Evolutionary conservation across 2,797 vertebrate species (phyloP).

Genomic region (Phaenicophaeus curvirostris): DNA sequence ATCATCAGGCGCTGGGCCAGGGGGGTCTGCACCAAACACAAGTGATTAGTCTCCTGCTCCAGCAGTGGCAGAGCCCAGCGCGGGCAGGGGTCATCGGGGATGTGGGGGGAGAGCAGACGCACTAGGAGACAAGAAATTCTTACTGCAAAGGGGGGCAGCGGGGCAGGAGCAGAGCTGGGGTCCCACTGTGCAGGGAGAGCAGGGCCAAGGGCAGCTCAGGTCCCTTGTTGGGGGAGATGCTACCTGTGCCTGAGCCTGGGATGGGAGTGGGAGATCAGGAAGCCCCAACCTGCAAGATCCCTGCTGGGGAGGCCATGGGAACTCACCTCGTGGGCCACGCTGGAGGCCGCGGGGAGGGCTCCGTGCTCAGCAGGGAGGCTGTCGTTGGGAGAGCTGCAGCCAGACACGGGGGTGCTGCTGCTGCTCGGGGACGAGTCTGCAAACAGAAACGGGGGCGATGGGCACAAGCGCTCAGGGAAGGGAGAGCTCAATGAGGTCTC

Average conservation of each 20-base stretch:
- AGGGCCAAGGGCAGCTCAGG: neutral
- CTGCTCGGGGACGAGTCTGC: constrained; percentile 95
- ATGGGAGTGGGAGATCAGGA: neutral
- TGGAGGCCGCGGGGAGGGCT: constrained; percentile 71
- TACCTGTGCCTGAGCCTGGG: neutral
- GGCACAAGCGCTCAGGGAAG: neutral
- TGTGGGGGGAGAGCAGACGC: neutral
- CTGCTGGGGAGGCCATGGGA: rapidly evolving
- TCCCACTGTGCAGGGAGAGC: neutral
- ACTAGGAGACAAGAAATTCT: neutral
- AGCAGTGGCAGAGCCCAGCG: neutral
- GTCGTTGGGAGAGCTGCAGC: constrained; percentile 88
- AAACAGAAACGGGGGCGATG: neutral
- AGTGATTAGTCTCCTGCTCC: neutral
- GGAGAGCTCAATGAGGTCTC: too few relatives aligned
- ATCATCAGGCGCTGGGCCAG: constrained; percentile 76
- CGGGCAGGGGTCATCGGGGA: neutral
- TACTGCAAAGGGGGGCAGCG: rapidly evolving
- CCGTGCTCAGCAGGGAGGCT: constrained; percentile 81
- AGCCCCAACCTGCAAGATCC: neutral
- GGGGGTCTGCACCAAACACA: neutral
- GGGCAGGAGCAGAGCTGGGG: rapidly evolving
- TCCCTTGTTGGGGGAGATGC: neutral
- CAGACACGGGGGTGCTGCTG: constrained; percentile 87
- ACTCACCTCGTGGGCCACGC: constrained; percentile 83